A percentile compares a stretch with the other conserved stretches of the same genome.
Conservation (phyloP, 2,113 vertebrate species). For the Dascyllus trimaculatus region DNA sequence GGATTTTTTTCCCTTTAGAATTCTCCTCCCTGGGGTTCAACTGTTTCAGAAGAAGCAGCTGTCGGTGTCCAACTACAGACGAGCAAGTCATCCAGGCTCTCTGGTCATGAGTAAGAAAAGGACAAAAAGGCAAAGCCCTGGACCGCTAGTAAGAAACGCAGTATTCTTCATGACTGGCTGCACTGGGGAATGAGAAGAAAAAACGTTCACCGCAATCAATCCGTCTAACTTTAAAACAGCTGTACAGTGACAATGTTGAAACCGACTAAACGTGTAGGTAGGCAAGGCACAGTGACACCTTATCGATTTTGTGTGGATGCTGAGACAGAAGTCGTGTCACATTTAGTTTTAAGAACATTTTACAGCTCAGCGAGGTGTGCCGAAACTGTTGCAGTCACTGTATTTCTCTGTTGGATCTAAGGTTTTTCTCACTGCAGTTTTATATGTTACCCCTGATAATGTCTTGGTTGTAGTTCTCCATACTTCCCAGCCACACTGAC, state of each 20-base stretch:
- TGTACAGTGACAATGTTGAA: not conserved
- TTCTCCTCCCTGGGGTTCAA: no score
- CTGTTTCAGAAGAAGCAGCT: no score
- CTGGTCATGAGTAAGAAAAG: no score
- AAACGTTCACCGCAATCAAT: not conserved
- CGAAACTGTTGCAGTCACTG: not conserved
- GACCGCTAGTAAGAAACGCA: no score
- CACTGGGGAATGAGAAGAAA: no score
- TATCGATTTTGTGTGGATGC: conserved; percentile 5
- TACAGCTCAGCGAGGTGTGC: conserved; percentile 11
- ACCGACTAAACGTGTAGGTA: not conserved
- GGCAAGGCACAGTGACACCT: not conserved
- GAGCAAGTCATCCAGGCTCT: no score
- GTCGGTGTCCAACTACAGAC: no score
- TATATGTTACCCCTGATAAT: not conserved
- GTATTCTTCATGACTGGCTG: no score
- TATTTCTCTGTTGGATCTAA: not conserved
- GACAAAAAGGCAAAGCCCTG: no score
- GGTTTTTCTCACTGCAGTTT: not conserved
- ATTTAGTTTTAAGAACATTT: conserved; percentile 5
- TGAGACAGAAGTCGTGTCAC: not conserved
- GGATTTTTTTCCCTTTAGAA: no score
- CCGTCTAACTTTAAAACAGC: not conserved
- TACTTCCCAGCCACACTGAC: not conserved
- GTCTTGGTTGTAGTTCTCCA: not conserved